Evolutionary conservation across 64 coral and sea anemone genomes (phyloP), one percentile per base, ranked within the genome.

Genomic region (Actinia tenebrosa): DNA sequence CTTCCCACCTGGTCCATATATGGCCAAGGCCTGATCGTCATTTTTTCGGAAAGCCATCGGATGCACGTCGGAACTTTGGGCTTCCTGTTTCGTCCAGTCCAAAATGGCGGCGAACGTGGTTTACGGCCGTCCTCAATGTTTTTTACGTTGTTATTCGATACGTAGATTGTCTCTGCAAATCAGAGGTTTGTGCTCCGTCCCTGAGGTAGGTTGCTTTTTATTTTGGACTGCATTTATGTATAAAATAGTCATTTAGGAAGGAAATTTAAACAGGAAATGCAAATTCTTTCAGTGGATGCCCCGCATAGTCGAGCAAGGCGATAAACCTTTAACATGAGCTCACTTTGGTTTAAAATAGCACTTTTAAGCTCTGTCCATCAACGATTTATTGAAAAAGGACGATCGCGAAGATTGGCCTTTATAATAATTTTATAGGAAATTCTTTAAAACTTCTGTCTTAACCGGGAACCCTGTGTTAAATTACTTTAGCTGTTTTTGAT

Each of bases 21-120:
- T 37, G 22, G 18, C 56, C 56, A 11, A 58, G 6, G 63, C 5
- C 3, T 6, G 20, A 8, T 66, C 63, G 20, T 66, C 6, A 9
- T 22, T 22, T n/a, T 22, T 66, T n/a, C 63, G 63, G 63, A 66
- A 66, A 6, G 18, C 1, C 18, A 66, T 66, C 63, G 63, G 63
- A 6, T 23, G 63, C 6, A n/a, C 22, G 4, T 66, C 63, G 63
- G 63, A 66, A n/a, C 20, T 66, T 66, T 0, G 1, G 1, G 1
- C 30, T 0, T 0, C 30, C 30, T 37, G 47, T 50, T 8, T 8
- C 3, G 63, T 66, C 63, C 20, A n/a, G 10, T 8, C 10, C 20
- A 79, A 79, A 16, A 79, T 79, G 77, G 77, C 77, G 77, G 77
- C 77, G 42, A 37, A 7, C 45, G 45, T 79, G 45, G 77, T 23